These are phyloP conservation scores for Anguilla rostrata DNA, from an alignment of 2,113 vertebrate genomes.

Conservation along the genomic window DNA sequence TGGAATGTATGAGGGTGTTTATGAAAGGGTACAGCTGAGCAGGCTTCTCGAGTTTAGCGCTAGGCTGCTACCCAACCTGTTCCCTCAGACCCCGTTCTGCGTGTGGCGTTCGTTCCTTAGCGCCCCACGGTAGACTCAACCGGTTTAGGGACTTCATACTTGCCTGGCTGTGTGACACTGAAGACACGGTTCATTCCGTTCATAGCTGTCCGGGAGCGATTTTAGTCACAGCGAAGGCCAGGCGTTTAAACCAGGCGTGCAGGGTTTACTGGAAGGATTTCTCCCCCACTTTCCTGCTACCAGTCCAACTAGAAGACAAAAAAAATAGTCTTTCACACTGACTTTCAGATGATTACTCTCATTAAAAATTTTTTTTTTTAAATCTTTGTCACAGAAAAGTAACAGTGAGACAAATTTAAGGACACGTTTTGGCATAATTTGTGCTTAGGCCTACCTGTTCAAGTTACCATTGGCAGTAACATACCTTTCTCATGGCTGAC, in stretches of 20 bases:
- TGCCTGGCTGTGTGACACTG: not conserved
- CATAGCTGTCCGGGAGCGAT: not conserved
- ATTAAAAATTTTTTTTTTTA: too few species aligned
- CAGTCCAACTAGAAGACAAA: not conserved
- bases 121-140: not conserved
- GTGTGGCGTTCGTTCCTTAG: not conserved
- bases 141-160: not conserved
- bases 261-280: not conserved
- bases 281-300: not conserved
- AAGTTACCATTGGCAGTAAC: too few species aligned
- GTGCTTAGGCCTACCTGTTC: too few species aligned
- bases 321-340: too few species aligned
- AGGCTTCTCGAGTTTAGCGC: not conserved
- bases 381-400: too few species aligned
- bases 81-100: not conserved
- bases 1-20: not conserved
- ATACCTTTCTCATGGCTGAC: too few species aligned
- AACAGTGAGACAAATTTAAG: too few species aligned
- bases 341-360: too few species aligned
- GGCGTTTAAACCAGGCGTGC: not conserved
- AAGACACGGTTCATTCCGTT: not conserved
- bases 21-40: not conserved
- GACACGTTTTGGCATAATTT: too few species aligned
- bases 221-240: not conserved
- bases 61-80: not conserved